These are phyloP conservation scores for Andrena bucephala DNA, from an alignment of 2,888 invertebrate species.

Conservation along the genomic window DNA sequence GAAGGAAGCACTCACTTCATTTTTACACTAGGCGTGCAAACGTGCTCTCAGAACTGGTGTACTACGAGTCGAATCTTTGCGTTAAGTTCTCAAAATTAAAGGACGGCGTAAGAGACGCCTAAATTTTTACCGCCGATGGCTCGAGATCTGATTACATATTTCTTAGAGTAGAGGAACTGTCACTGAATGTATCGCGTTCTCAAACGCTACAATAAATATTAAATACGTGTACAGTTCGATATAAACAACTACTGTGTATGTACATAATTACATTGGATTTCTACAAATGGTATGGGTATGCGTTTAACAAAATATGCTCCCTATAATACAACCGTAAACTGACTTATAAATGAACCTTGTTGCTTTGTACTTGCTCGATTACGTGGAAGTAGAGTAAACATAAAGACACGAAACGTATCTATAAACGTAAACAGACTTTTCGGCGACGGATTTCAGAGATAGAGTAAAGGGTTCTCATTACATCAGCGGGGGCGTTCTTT, in stretches of 20 bases:
- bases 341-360: constrained; percentile 20
- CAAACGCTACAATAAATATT: constrained; percentile 73
- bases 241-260: constrained; percentile 72
- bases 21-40: constrained; percentile 15
- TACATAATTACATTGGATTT: constrained; percentile 73
- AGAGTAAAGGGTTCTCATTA: constrained; percentile 39
- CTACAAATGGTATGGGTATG: constrained; percentile 32
- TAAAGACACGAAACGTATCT: constrained; percentile 34
- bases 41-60: constrained; percentile 21
- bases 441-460: constrained; percentile 39
- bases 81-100: constrained; percentile 4
- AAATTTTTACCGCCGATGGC: constrained; percentile 24
- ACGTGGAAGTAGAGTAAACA: constrained; percentile 42
- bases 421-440: constrained; percentile 17
- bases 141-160: constrained; percentile 7
- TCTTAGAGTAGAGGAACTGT: constrained; percentile 63
- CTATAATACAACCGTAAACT: constrained; percentile 19
- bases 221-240: constrained; percentile 68
- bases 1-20: constrained; percentile 3
- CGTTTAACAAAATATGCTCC: constrained; percentile 24
- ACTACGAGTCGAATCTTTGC: constrained; percentile 17
- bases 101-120: constrained; percentile 5
- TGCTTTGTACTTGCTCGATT: constrained; percentile 55
- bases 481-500: constrained; percentile 6
- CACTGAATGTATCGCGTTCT: constrained; percentile 45